Conservation (phyloP, 2,888 invertebrate genomes). For the Polydesmus complanatus region DNA sequence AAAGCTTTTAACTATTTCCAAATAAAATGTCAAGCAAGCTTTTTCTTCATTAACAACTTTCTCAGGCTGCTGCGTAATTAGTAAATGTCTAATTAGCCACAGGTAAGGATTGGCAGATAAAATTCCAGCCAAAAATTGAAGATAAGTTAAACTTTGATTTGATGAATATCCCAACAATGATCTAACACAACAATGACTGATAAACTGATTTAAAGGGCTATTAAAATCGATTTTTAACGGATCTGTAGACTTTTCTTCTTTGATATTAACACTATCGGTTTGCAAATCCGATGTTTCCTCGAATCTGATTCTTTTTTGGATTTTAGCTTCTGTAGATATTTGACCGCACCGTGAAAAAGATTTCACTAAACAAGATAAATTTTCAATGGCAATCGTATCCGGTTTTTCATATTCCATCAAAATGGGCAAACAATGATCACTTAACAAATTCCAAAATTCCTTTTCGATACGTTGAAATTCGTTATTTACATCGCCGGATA, state of each 20-base stretch:
- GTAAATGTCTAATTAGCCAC: background rate
- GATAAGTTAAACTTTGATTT: background rate
- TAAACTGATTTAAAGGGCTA: background rate
- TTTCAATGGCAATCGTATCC: background rate
- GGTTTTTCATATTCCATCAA: background rate
- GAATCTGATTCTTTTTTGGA: background rate
- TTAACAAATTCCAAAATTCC: background rate
- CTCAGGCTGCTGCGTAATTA: no score
- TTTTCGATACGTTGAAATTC: background rate
- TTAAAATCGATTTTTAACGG: background rate
- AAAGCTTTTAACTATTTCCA: background rate
- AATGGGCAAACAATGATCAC: background rate
- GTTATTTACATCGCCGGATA: no score
- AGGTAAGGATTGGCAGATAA: background rate
- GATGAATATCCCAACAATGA: background rate
- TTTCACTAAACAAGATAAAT: background rate
- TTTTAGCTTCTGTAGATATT: background rate
- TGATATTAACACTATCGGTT: no score
- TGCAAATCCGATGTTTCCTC: background rate
- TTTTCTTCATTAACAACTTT: no score
- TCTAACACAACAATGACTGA: background rate
- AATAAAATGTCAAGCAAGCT: no score
- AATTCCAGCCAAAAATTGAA: background rate
- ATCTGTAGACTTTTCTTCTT: background rate
- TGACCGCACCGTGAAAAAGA: background rate